A percentile compares a stretch with the other conserved stretches of the same genome.
These are phyloP conservation scores for Platichthys flesus DNA, from an alignment of 2,113 vertebrate genomes.

Conservation along the genomic window DNA sequence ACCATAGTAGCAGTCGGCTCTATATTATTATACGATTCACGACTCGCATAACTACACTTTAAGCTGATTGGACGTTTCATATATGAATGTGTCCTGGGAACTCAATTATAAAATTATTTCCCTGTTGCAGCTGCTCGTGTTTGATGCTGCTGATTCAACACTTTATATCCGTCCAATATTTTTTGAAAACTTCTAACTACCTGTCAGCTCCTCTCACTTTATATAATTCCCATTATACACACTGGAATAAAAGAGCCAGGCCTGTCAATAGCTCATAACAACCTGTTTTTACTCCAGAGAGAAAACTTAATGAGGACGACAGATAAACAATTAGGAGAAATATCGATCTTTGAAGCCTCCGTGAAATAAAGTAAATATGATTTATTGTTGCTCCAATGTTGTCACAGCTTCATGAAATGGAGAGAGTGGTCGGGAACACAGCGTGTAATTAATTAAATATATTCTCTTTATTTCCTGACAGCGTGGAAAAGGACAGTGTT, in stretches of 20 bases:
- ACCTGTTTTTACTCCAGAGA: background rate
- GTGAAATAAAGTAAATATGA: background rate
- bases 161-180: no score
- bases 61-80: background rate
- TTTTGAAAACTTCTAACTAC: background rate
- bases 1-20: no score
- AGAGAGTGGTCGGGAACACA: constrained; percentile 7
- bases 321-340: background rate
- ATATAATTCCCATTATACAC: background rate
- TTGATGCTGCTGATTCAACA: background rate
- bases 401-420: constrained; percentile 26
- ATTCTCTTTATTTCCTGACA: constrained; percentile 28
- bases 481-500: constrained; percentile 16
- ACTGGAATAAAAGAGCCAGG: no score
- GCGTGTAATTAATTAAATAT: constrained; percentile 35
- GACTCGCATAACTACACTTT: background rate
- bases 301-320: background rate
- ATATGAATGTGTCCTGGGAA: background rate
- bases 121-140: background rate
- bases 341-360: background rate
- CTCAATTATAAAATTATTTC: no score
- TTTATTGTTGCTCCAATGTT: background rate
- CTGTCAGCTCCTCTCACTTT: background rate
- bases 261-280: background rate
- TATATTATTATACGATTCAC: no score